These are phyloP conservation scores for Zeugodacus cucurbitae DNA, from an alignment of 1,140 invertebrate species.

Conservation along the genomic window DNA sequence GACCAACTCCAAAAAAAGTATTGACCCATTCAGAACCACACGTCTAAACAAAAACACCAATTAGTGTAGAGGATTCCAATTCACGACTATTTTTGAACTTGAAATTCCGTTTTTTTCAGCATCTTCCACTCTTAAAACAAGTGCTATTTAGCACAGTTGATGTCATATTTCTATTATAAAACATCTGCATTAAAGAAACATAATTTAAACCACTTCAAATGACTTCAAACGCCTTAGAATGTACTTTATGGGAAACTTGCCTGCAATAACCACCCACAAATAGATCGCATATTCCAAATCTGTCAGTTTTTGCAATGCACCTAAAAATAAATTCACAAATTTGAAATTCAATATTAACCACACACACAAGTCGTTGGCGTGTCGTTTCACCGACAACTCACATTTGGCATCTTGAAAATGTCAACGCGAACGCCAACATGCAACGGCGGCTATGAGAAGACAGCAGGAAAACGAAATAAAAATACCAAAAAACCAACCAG, in stretches of 20 bases:
- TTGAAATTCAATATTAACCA: not conserved
- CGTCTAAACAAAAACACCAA: too few species aligned
- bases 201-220: not conserved
- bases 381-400: not conserved
- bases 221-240: not conserved
- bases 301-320: not conserved
- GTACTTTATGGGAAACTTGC: not conserved
- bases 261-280: not conserved
- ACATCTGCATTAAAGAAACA: too few species aligned
- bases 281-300: not conserved
- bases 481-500: not conserved
- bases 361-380: not conserved
- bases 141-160: too few species aligned
- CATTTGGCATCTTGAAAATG: slow-evolving; percentile 20
- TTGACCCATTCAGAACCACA: too few species aligned
- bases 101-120: too few species aligned
- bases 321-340: not conserved
- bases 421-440: not conserved
- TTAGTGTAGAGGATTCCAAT: too few species aligned
- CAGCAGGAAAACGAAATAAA: not conserved
- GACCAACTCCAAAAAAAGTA: too few species aligned
- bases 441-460: not conserved
- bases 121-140: too few species aligned
- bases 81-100: too few species aligned
- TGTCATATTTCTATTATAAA: too few species aligned